Conservation (phyloP, 2,888 invertebrate genomes). For the Caprella mutica region DNA sequence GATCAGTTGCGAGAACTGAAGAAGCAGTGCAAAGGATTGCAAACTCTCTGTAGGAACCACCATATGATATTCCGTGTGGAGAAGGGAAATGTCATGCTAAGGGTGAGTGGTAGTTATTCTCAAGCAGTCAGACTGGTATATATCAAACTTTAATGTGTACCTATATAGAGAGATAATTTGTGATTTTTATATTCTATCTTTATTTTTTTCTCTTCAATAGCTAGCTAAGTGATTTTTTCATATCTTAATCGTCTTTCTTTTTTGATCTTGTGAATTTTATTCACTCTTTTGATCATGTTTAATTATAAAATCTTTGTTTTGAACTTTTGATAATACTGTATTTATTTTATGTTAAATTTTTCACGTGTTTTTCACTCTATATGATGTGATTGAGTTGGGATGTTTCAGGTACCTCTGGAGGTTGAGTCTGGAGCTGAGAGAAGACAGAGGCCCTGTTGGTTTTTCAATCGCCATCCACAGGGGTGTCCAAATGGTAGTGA, state of each 20-base stretch:
- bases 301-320: too few species aligned
- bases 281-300: too few species aligned
- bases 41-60: constrained; percentile 73
- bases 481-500: constrained; percentile 6
- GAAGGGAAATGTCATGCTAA: constrained; percentile 55
- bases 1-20: constrained; percentile 56
- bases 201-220: too few species aligned
- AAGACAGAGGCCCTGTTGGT: constrained; percentile 46
- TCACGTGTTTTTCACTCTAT: neutral
- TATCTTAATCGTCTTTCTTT: too few species aligned
- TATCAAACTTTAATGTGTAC: constrained; percentile 9
- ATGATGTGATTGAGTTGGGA: neutral
- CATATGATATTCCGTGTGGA: constrained; percentile 62
- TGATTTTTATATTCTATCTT: too few species aligned
- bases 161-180: constrained; percentile 1
- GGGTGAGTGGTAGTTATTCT: constrained; percentile 39
- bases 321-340: neutral
- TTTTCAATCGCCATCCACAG: constrained; percentile 13
- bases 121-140: constrained; percentile 44
- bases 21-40: constrained; percentile 74
- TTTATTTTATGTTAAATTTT: neutral
- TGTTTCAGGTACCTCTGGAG: neutral
- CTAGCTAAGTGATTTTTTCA: too few species aligned
- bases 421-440: constrained; percentile 38
- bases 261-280: too few species aligned